A percentile compares a stretch with the other conserved stretches of the same genome.
Evolutionary conservation across 1,140 invertebrate species (phyloP).

Genomic region (Nasonia longicornis): DNA sequence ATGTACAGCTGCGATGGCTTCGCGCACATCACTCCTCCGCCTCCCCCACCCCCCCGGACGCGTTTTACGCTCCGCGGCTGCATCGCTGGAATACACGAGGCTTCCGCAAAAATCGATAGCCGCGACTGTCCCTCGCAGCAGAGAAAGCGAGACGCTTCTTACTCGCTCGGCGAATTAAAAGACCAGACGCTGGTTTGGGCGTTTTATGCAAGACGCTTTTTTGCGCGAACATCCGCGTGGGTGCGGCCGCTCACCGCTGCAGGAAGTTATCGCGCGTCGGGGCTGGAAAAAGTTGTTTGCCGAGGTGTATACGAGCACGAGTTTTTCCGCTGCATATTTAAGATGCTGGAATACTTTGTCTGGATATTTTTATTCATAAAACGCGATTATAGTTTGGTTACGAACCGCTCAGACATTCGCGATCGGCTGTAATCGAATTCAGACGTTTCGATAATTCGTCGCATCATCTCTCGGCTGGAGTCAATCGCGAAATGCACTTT

Average conservation of each 20-base stretch:
- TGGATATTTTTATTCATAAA: not conserved
- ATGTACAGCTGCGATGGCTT: conserved; percentile 53
- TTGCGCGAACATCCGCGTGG: not conserved
- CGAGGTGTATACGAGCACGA: no score
- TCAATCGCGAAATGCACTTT: not conserved
- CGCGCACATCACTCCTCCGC: conserved; percentile 53
- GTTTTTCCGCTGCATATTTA: not conserved
- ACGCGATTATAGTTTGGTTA: not conserved
- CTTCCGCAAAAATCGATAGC: conserved; percentile 6
- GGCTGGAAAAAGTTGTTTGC: no score
- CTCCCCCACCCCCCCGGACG: conserved; percentile 50
- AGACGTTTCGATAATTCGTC: not conserved
- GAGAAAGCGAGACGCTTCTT: not conserved
- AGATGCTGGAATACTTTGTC: not conserved
- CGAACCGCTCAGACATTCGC: not conserved
- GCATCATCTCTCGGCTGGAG: not conserved
- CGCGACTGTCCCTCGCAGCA: not conserved
- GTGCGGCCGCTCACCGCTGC: not conserved
- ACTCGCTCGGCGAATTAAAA: conserved; percentile 1
- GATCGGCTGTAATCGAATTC: not conserved
- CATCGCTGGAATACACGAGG: conserved; percentile 44
- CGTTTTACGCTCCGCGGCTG: conserved; percentile 54
- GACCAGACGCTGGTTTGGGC: not conserved
- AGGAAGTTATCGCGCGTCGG: no score
- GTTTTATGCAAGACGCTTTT: conserved; percentile 2